A percentile compares a stretch with the other conserved stretches of the same genome.
Evolutionary conservation across 1,140 invertebrate genomes (phyloP).

Genomic region (Zaprionus kolodkinae): DNA sequence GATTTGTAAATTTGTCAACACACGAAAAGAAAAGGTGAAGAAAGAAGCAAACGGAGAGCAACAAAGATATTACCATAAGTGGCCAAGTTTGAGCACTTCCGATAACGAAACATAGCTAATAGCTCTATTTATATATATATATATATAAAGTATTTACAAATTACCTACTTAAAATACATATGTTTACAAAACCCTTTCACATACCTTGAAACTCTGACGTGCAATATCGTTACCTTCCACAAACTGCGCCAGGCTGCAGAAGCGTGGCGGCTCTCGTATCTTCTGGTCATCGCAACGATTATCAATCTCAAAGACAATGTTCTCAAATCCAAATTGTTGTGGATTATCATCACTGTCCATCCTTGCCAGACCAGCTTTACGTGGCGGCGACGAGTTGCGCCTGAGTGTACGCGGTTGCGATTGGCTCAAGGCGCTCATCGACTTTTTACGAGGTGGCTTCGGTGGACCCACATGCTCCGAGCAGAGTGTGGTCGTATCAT

Average conservation of each 20-base stretch:
- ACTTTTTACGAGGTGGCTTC: conserved; percentile 71
- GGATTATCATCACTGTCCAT: conserved; percentile 85
- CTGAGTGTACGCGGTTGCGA: conserved; percentile 77
- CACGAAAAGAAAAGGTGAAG: conserved; percentile 65
- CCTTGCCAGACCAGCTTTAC: conserved; percentile 52
- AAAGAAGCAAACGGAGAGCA: conserved; percentile 80
- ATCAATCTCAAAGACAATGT: conserved; percentile 87
- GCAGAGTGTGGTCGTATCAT: conserved; percentile 88
- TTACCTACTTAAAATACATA: conserved; percentile 26
- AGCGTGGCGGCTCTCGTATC: conserved; percentile 86
- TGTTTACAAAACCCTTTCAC: conserved; percentile 24
- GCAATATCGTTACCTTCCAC: conserved; percentile 92
- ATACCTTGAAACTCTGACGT: conserved; percentile 89
- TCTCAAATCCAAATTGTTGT: conserved; percentile 88
- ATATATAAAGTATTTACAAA: conserved; percentile 27
- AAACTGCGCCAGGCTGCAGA: conserved; percentile 90
- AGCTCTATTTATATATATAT: conserved; percentile 38
- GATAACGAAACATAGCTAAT: conserved; percentile 63
- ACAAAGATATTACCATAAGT: conserved; percentile 80
- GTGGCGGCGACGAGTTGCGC: conserved; percentile 84
- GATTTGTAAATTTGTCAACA: conserved; percentile 42
- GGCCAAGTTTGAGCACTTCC: conserved; percentile 62
- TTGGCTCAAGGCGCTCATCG: conserved; percentile 53
- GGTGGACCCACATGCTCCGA: conserved; percentile 84
- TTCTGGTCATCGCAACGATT: conserved; percentile 86